phyloP scores from a whole-genome alignment of 2,797 vertebrate genomes.

The Tadarida brasiliensis region DNA sequence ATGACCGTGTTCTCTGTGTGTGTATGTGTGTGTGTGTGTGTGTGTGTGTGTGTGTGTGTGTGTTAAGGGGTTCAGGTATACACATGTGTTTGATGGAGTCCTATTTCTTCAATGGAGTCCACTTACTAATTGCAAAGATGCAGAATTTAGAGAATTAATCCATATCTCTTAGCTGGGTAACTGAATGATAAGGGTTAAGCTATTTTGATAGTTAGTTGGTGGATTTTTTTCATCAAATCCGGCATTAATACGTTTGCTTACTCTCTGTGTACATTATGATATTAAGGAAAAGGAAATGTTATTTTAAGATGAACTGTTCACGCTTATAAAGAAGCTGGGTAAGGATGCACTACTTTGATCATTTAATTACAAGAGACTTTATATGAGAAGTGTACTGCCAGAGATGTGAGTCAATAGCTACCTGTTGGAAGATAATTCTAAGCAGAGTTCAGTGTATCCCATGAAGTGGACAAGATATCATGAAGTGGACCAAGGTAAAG shows the following conservation, averaged over 20 bases:
- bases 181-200: not conserved
- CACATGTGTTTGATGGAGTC: not conserved
- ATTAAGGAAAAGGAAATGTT: not conserved
- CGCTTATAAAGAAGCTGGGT: not conserved
- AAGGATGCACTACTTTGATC: not conserved
- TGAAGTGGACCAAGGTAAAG: not conserved
- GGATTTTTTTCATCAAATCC: not conserved
- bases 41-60: not conserved
- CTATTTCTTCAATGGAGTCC: not conserved
- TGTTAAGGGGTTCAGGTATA: not conserved
- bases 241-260: not conserved
- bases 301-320: constrained; percentile 12
- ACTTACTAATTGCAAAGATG: not conserved
- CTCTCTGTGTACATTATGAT: not conserved
- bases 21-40: not conserved
- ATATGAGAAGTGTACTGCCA: not conserved
- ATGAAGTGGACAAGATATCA: not conserved
- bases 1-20: not conserved
- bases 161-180: not conserved
- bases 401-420: not conserved
- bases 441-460: not conserved
- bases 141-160: not conserved
- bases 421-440: not conserved
- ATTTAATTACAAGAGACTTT: not conserved
- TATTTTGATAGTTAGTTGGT: not conserved